Evolutionary conservation across 2,888 invertebrate species (phyloP).

Genomic region (Tetropium fuscum): DNA sequence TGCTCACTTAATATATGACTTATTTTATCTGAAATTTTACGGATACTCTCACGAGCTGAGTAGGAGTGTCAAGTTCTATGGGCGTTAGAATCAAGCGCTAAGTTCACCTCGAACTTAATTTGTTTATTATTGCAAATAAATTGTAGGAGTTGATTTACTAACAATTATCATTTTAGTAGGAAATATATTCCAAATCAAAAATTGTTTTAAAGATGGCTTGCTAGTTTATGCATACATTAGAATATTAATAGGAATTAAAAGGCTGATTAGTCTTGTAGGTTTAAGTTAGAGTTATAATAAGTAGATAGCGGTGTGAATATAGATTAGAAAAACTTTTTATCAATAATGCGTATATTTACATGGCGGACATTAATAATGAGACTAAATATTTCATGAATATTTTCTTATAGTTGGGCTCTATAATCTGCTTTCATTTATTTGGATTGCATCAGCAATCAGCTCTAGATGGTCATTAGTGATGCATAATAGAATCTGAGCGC

Average conservation of each 20-base stretch:
- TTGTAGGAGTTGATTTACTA: slow-evolving; percentile 40
- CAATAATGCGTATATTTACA: slow-evolving; percentile 18
- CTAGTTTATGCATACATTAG: slow-evolving; percentile 27
- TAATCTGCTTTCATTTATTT: slow-evolving; percentile 19
- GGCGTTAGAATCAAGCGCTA: slow-evolving; percentile 34
- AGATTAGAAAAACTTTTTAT: slow-evolving; percentile 19
- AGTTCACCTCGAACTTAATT: slow-evolving; percentile 41
- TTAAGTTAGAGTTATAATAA: slow-evolving; percentile 30
- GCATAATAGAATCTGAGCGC: slow-evolving; percentile 1
- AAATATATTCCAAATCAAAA: slow-evolving; percentile 29
- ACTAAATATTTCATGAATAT: slow-evolving; percentile 19
- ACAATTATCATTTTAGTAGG: slow-evolving; percentile 25
- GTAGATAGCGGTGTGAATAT: slow-evolving; percentile 21
- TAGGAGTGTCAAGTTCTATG: slow-evolving; percentile 31
- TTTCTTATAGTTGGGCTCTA: slow-evolving; percentile 10
- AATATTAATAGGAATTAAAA: slow-evolving; percentile 25
- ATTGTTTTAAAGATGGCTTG: slow-evolving; percentile 34
- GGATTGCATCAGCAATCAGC: slow-evolving; percentile 12
- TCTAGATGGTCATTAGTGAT: slow-evolving; percentile 7
- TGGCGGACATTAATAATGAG: slow-evolving; percentile 13
- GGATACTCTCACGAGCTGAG: slow-evolving; percentile 26
- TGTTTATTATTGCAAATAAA: slow-evolving; percentile 36
- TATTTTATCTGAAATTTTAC: slow-evolving; percentile 29
- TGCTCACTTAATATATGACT: slow-evolving; percentile 23
- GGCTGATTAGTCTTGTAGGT: slow-evolving; percentile 22